phyloP scores from a whole-genome alignment of 2,113 vertebrate genomes.

The Apteryx mantelli region DNA sequence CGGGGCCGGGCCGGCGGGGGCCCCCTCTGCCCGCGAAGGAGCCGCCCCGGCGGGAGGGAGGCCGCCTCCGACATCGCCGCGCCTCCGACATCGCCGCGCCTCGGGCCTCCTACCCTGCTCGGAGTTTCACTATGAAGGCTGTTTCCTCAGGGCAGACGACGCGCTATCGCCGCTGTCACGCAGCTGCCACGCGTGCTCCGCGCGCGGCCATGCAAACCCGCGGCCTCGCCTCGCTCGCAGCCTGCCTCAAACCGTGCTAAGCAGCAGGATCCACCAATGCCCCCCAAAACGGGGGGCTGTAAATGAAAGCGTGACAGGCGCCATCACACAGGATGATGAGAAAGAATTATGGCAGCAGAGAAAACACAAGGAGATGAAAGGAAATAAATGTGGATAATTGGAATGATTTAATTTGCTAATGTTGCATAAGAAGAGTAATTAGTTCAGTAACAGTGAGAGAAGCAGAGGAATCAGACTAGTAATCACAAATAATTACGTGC shows the following conservation, averaged over 20 bases:
- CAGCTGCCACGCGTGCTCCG: too few relatives aligned
- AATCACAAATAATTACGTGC: constrained; percentile 73
- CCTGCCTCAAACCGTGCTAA: background rate
- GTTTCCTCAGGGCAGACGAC: accelerated
- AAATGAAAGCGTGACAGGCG: constrained; percentile 25
- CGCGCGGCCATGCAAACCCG: too few relatives aligned
- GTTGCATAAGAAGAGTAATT: constrained; percentile 73
- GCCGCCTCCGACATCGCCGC: too few relatives aligned
- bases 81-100: background rate
- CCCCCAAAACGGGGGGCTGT: constrained; percentile 24
- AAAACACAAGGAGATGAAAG: constrained; percentile 19
- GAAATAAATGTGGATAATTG: constrained; percentile 69
- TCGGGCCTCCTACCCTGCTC: background rate
- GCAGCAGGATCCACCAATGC: background rate
- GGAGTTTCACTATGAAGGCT: background rate
- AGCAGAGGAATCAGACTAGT: constrained; percentile 65
- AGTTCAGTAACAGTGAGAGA: constrained; percentile 72
- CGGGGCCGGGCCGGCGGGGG: too few relatives aligned
- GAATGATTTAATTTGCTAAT: constrained; percentile 75
- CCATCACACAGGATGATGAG: constrained; percentile 10
- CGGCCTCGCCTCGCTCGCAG: background rate
- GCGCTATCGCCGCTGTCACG: too few relatives aligned
- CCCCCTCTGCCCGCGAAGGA: too few relatives aligned
- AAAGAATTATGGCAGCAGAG: constrained; percentile 36
- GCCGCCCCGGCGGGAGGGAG: too few relatives aligned